Evolutionary conservation across 1,140 invertebrate genomes (phyloP), one percentile per base, ranked within the genome.

Genomic region (Papilio glaucus): DNA sequence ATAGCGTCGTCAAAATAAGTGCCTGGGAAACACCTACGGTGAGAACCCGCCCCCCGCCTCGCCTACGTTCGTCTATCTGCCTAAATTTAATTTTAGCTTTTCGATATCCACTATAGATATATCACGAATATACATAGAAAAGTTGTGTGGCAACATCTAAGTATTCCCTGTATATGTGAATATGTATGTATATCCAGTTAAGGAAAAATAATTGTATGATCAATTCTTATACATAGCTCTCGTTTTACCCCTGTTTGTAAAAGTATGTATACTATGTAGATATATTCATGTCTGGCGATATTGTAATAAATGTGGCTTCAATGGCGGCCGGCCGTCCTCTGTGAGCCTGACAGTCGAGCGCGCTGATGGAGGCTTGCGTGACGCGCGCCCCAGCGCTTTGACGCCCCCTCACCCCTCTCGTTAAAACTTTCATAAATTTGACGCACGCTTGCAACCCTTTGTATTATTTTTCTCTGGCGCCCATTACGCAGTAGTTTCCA

Each of bases 401-500:
- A 33, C 62, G 74, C 62, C 63, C 76, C 69, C 71, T 82, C 81
- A 76, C 80, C 85, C 85, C 84, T 83, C 86, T 89, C 85, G 86
- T 88, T 91, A 87, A 85, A 90, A 90, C 83, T 91, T 91, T 85
- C 81, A 79, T 76, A 86, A 89, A 88, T 83, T 86, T 85, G 83
- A 87, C 87, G 80, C 83, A 85, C 81, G 79, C 74, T 78, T 82
- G 76, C 81, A 86, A 88, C 84, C 87, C 85, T 89, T 90, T 88
- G 78, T 87, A 76, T 81, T 85, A 81, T 89, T 85, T 85, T 88
- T 80, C 77, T 74, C 79, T 74, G 71, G 75, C 79, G 70, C 77
- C 78, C 75, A 74, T 85, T 81, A 80, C 79, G 83, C 70, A 72
- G 71, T 81, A 53, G 75, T 67, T 78, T 57, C 21, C 80, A 77